Percentiles rank a stretch among this genome's conserved stretches.
phyloP scores from a whole-genome alignment of 2,888 invertebrate species.

The Mythimna impura region DNA sequence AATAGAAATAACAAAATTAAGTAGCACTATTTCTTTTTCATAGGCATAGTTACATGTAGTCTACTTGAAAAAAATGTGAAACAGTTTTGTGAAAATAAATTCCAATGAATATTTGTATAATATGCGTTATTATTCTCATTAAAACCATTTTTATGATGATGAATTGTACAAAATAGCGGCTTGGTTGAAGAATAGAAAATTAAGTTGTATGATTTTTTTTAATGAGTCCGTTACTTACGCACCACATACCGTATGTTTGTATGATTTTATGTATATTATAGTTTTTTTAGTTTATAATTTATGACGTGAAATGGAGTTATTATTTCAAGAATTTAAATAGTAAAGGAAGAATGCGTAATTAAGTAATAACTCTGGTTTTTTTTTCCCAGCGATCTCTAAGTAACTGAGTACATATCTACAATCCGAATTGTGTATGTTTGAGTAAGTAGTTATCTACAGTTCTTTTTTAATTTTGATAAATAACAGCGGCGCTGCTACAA shows the following conservation, averaged over 20 bases:
- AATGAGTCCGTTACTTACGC: conserved; percentile 48
- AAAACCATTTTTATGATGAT: conserved; percentile 22
- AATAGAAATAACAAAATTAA: neutral
- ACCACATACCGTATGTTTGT: conserved; percentile 23
- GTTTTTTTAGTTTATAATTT: conserved; percentile 22
- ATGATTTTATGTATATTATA: conserved; percentile 26
- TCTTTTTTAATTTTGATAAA: neutral
- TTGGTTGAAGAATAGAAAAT: conserved; percentile 40
- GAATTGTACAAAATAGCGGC: conserved; percentile 28
- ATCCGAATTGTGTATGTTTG: neutral
- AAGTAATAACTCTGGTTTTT: neutral
- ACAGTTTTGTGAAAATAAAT: conserved; percentile 1
- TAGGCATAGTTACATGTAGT: conserved; percentile 9
- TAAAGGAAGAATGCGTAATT: neutral
- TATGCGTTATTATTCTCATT: conserved; percentile 19
- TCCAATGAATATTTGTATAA: conserved; percentile 24
- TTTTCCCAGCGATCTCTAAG: neutral
- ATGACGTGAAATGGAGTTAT: conserved; percentile 10
- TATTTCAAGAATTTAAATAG: neutral
- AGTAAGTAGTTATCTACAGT: neutral
- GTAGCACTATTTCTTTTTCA: conserved; percentile 4
- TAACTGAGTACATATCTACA: neutral
- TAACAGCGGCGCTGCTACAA: too few species aligned
- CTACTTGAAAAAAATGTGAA: conserved; percentile 3
- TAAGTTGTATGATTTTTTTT: conserved; percentile 48